phyloP scores from a whole-genome alignment of 53 echinoderm and acorn worm genomes.

The Glandiceps talaboti region DNA sequence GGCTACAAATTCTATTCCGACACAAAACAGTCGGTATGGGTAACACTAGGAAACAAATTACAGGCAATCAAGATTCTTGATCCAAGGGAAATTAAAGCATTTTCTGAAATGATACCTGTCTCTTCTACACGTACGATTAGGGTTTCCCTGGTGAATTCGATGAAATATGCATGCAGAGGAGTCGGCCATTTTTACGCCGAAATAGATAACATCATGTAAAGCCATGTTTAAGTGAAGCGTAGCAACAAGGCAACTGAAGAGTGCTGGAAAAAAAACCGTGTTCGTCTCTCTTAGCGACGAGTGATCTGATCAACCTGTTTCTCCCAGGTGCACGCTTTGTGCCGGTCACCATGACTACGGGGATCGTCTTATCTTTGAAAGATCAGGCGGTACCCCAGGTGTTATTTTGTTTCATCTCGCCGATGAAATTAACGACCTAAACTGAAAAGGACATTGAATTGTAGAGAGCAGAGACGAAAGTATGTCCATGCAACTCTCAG shows the following conservation, averaged over 20 bases:
- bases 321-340: background rate
- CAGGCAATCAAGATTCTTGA: background rate
- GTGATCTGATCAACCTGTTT: background rate
- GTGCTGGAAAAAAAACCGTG: background rate
- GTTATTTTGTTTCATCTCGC: background rate
- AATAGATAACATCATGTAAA: background rate
- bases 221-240: background rate
- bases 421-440: background rate
- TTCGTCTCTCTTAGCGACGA: background rate
- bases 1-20: no score
- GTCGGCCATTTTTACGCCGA: background rate
- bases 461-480: background rate
- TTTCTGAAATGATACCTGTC: background rate
- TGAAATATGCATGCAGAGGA: background rate
- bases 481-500: background rate
- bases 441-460: background rate
- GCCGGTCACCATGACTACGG: background rate
- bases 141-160: background rate
- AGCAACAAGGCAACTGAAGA: background rate
- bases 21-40: background rate
- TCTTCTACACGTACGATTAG: background rate
- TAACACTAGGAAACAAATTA: background rate
- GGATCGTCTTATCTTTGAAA: background rate
- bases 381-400: background rate
- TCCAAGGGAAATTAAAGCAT: background rate